A percentile compares a stretch with the other conserved stretches of the same genome.
Evolutionary conservation across 2,888 invertebrate species (phyloP).

Genomic region (Dendrolimus pini): DNA sequence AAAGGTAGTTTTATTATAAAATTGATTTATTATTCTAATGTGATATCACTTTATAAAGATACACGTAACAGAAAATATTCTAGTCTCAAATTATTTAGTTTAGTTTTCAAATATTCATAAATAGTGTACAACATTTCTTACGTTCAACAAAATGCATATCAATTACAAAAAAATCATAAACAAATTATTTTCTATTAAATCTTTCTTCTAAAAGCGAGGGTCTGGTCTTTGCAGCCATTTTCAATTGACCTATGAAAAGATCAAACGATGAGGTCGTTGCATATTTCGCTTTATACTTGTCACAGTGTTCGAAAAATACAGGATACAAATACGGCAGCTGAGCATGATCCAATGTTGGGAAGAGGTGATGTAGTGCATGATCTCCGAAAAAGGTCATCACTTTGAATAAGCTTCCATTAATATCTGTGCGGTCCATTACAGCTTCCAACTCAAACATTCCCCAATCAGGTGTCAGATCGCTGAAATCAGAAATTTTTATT

Average conservation of each 20-base stretch:
- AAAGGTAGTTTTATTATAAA: too few species aligned
- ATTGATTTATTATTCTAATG: too few species aligned
- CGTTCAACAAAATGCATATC: too few species aligned
- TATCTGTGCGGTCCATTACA: slow-evolving; percentile 82
- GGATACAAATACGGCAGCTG: slow-evolving; percentile 80
- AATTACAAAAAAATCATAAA: background rate
- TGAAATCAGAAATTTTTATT: slow-evolving; percentile 18
- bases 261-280: slow-evolving; percentile 47
- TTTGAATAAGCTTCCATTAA: slow-evolving; percentile 79
- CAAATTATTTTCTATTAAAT: background rate
- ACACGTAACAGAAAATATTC: too few species aligned
- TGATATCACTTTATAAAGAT: too few species aligned
- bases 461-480: slow-evolving; percentile 79
- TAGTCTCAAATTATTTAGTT: too few species aligned
- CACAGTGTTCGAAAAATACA: slow-evolving; percentile 75
- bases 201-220: slow-evolving; percentile 28
- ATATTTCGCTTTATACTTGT: slow-evolving; percentile 77
- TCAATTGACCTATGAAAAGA: slow-evolving; percentile 50
- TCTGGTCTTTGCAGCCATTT: slow-evolving; percentile 39
- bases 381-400: slow-evolving; percentile 85
- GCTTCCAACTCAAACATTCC: slow-evolving; percentile 86
- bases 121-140: too few species aligned
- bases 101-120: too few species aligned
- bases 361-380: slow-evolving; percentile 86
- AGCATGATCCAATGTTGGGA: slow-evolving; percentile 87